Percentiles rank a stretch among this genome's conserved stretches.
Conservation (phyloP, 2,888 invertebrate species). For the Agrotis segetum region DNA sequence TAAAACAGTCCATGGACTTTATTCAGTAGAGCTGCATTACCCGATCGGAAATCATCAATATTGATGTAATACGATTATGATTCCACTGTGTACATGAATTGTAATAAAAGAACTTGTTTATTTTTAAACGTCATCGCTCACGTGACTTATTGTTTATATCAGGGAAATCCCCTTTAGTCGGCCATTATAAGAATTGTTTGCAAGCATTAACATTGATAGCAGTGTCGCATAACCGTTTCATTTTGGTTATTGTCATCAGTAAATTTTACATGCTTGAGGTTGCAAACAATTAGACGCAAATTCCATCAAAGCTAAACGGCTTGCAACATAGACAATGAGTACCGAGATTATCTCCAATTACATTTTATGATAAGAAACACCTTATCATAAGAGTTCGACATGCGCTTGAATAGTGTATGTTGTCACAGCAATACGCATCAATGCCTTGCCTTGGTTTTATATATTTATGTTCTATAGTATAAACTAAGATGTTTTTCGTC, state of each 20-base stretch:
- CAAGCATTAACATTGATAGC: slow-evolving; percentile 4
- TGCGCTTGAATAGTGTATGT: slow-evolving; percentile 29
- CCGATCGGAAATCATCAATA: slow-evolving; percentile 25
- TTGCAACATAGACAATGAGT: slow-evolving; percentile 40
- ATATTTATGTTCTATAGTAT: not conserved
- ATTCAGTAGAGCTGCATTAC: not conserved
- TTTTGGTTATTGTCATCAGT: slow-evolving; percentile 5
- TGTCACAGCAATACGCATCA: not conserved
- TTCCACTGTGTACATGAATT: slow-evolving; percentile 26
- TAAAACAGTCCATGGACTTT: not conserved
- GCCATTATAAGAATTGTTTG: not conserved
- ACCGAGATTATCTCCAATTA: slow-evolving; percentile 35
- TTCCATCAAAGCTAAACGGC: slow-evolving; percentile 35
- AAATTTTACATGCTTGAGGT: slow-evolving; percentile 6
- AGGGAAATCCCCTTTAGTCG: slow-evolving; percentile 12
- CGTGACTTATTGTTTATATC: slow-evolving; percentile 29
- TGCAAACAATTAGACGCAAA: slow-evolving; percentile 37
- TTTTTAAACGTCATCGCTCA: slow-evolving; percentile 26
- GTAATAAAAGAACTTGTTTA: slow-evolving; percentile 6
- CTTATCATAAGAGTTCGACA: slow-evolving; percentile 37
- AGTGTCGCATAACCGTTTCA: slow-evolving; percentile 9
- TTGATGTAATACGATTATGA: slow-evolving; percentile 21
- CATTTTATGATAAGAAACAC: slow-evolving; percentile 47
- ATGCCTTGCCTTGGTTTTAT: not conserved
- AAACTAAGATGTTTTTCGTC: slow-evolving; percentile 53